Evolutionary conservation across 2,888 invertebrate species (phyloP).

Genomic region (Lasiommata megera): DNA sequence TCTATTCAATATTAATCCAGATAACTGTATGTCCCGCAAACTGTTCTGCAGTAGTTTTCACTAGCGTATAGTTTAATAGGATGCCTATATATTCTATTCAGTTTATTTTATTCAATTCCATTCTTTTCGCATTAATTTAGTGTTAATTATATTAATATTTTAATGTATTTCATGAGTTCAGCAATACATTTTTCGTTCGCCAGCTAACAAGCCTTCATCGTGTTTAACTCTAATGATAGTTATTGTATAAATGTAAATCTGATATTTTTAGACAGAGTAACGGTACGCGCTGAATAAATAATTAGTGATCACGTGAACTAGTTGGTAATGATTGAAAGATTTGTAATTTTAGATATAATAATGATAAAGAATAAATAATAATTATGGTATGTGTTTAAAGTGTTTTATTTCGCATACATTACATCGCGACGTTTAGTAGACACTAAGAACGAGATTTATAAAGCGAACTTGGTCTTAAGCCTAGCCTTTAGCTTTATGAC

Average conservation of each 20-base stretch:
- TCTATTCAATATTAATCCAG: too few species aligned
- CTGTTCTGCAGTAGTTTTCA: neutral
- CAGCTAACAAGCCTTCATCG: constrained; percentile 20
- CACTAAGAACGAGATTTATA: too few species aligned
- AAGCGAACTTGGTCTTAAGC: too few species aligned
- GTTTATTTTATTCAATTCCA: neutral
- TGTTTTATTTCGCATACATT: constrained; percentile 17
- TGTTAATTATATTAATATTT: too few species aligned
- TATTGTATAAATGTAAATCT: constrained; percentile 78
- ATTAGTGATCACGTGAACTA: constrained; percentile 55
- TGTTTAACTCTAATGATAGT: constrained; percentile 41
- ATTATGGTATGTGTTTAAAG: constrained; percentile 12
- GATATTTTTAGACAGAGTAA: constrained; percentile 70
- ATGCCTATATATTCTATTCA: neutral
- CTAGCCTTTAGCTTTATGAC: too few species aligned
- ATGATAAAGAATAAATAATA: constrained; percentile 37
- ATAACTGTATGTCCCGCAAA: too few species aligned
- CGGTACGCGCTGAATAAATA: constrained; percentile 61
- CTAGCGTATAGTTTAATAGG: neutral
- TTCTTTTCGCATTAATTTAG: constrained; percentile 5
- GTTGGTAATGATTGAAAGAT: constrained; percentile 68
- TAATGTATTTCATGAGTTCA: constrained; percentile 11
- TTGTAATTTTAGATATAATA: constrained; percentile 80
- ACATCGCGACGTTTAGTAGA: too few species aligned
- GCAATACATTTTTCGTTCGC: constrained; percentile 15